Base-by-base conservation (phyloP, 2,797 vertebrate species). In the Thripadectes ignobilis region DNA sequence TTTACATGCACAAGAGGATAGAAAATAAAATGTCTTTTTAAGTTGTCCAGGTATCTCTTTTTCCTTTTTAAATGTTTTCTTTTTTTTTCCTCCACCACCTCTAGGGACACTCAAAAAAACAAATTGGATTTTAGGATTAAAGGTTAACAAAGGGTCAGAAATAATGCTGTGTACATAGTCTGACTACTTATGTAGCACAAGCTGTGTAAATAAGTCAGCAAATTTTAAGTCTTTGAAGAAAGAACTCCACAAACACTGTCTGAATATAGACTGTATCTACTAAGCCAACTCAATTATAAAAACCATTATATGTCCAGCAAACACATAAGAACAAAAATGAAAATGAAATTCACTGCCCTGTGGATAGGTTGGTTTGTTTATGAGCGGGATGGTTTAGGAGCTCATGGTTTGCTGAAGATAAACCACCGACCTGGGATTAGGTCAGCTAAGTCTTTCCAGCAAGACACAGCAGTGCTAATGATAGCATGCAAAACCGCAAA, bases 41-140 rank as follows among this genome's bases (percentile, higher is more conserved):
- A 85, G 34, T 62, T 74, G 12, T 23, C 5, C 16, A 22, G 9
- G 10, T 72, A 43, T 9, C 2, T 12, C 7, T 45, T 88, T 34
- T 84, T 71, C 10, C 13, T 30, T 63, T 38, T 49, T 12, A 87
- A 45, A 16, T 73, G 11, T 48, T 92, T 74, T 69, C 5, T 54
- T 77, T 89, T 54, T 77, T 89, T 85, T 20, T 87, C 26, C 10
- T 89, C 41, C 5, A 14, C 45, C 3, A 1, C 49, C 18, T 73
- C 46, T 34, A 26, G 69, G 81, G 36, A 48, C 21, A 39, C 7
- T 89, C 23, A 54, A 27, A 87, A 87, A 87, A 57, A 34, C 57
- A 92, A 89, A 85, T 54, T 39, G 45, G 13, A 92, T 88, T 90
- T 96, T 75, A 75, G 73, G 86, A 92, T 94, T 93, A 90, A 80